These are phyloP conservation scores for Nysson spinosus DNA, from an alignment of 2,888 invertebrate species.

Conservation along the genomic window DNA sequence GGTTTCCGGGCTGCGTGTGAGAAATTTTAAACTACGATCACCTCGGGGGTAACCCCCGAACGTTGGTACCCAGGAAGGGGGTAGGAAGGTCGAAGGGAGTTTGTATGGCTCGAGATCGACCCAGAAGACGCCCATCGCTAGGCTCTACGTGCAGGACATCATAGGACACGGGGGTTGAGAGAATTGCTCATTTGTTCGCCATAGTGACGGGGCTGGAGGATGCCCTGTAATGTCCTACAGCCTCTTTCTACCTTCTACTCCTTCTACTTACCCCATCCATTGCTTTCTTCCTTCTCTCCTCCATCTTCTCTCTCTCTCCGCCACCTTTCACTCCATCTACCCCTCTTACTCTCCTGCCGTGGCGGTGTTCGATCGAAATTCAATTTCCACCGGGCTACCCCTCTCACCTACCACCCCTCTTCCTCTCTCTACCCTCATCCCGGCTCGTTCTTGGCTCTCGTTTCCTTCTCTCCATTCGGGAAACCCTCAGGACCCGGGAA, in stretches of 20 bases:
- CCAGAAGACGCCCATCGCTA: constrained; percentile 67
- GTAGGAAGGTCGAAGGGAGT: constrained; percentile 49
- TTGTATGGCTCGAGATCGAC: constrained; percentile 62
- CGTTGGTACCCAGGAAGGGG: constrained; percentile 52
- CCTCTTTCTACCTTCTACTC: constrained; percentile 57
- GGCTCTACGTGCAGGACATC: constrained; percentile 75
- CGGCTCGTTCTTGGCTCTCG: constrained; percentile 45
- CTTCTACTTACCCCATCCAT: constrained; percentile 22
- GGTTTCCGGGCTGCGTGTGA: constrained; percentile 73
- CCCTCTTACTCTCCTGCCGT: constrained; percentile 50
- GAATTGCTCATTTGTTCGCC: constrained; percentile 76
- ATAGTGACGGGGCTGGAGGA: constrained; percentile 70
- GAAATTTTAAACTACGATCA: constrained; percentile 76
- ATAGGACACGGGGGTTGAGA: constrained; percentile 73
- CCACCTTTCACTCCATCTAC: constrained; percentile 33
- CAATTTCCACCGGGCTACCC: constrained; percentile 74
- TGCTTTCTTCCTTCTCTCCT: constrained; percentile 23
- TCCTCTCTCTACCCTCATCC: constrained; percentile 45
- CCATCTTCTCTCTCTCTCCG: constrained; percentile 26
- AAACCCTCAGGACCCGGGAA: constrained; percentile 63
- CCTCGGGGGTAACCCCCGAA: constrained; percentile 61
- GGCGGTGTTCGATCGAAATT: constrained; percentile 76
- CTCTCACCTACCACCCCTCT: constrained; percentile 58
- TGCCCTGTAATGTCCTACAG: constrained; percentile 73
- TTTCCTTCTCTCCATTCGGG: constrained; percentile 54